Evolutionary conservation across 2,113 vertebrate species (phyloP).

Genomic region (Ictidomys tridecemlineatus): DNA sequence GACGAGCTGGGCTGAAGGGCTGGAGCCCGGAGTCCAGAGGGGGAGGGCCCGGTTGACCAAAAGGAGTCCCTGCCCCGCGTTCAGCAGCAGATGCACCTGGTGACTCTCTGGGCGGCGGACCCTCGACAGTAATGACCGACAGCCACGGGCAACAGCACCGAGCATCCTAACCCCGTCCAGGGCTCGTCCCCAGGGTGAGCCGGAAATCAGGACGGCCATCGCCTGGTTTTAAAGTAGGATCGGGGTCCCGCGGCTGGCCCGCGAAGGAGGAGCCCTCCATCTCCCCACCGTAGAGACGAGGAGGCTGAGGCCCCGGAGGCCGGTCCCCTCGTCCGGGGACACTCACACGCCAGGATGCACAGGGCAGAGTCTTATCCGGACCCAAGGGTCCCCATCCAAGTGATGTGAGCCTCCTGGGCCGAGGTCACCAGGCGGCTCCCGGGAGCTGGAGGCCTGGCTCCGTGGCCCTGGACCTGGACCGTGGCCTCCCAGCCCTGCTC

Average conservation of each 20-base stretch:
- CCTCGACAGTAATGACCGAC: no score
- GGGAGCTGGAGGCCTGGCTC: not conserved
- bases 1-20: not conserved
- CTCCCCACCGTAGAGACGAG: not conserved
- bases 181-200: not conserved
- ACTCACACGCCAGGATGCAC: rapidly evolving
- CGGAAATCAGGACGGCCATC: no score
- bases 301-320: not conserved
- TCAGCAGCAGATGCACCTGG: no score
- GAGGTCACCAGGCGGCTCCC: not conserved
- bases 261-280: rapidly evolving
- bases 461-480: not conserved
- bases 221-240: no score
- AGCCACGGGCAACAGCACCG: no score
- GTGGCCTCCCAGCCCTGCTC: no score
- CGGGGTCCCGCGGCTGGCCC: not conserved
- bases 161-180: no score
- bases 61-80: no score
- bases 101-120: no score
- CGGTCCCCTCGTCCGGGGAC: no score
- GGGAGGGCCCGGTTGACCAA: rapidly evolving
- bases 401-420: not conserved
- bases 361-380: rapidly evolving
- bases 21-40: not conserved
- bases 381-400: no score